Conservation (phyloP, 2,888 invertebrate species). For the Mactromeris polynyma region DNA sequence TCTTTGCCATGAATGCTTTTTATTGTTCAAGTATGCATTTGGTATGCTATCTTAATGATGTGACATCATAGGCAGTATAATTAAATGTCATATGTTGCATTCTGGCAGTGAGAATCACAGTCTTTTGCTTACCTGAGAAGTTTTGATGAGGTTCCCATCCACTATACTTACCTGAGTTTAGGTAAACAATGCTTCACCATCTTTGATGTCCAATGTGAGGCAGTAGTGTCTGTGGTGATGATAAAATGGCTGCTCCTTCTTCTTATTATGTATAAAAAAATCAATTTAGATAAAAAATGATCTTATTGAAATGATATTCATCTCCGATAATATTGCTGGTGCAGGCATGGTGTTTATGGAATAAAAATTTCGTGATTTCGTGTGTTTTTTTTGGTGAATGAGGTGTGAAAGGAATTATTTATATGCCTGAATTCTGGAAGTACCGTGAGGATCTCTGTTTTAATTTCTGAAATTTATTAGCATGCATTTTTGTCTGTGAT, state of each 20-base stretch:
- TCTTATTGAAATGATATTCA: constrained; percentile 16
- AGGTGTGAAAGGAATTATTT: constrained; percentile 8
- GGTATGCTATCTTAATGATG: constrained; percentile 8
- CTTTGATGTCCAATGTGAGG: constrained; percentile 9
- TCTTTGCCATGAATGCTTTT: neutral
- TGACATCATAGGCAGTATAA: neutral
- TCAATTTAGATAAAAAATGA: neutral
- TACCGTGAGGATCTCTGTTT: neutral
- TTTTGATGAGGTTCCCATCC: neutral
- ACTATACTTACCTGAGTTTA: neutral
- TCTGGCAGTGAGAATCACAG: neutral
- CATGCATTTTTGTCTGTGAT: neutral
- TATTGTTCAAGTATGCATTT: neutral
- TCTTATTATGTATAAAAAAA: neutral
- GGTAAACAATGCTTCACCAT: constrained; percentile 7
- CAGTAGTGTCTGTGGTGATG: neutral
- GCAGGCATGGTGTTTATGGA: neutral
- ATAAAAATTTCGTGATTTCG: constrained; percentile 25
- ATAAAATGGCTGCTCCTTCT: neutral
- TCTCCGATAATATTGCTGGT: neutral
- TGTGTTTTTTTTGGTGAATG: neutral
- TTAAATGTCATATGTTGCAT: constrained; percentile 18
- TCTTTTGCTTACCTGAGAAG: constrained; percentile 8
- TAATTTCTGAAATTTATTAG: neutral
- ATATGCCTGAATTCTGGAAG: neutral